These are phyloP conservation scores for Cydia amplana DNA, from an alignment of 1,140 invertebrate genomes.

Conservation along the genomic window DNA sequence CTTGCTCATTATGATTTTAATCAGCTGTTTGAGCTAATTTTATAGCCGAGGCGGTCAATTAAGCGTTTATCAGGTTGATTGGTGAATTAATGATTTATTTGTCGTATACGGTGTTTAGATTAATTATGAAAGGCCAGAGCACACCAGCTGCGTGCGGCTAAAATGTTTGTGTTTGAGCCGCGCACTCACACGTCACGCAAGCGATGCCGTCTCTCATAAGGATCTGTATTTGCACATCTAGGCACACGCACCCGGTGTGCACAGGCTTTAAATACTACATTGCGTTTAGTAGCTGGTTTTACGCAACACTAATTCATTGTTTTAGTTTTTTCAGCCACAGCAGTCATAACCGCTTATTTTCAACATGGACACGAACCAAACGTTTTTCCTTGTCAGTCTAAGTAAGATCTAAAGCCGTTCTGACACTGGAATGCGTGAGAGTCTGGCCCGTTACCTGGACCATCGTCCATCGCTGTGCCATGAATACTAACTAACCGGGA, in stretches of 20 bases:
- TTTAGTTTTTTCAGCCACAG: not conserved
- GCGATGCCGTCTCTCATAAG: too few species aligned
- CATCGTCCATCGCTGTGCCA: not conserved
- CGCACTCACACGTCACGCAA: too few species aligned
- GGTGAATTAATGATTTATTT: conserved; percentile 4
- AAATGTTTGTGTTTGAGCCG: too few species aligned
- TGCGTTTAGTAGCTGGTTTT: not conserved
- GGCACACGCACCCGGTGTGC: too few species aligned
- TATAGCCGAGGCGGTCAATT: not conserved
- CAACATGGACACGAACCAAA: not conserved
- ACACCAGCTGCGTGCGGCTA: too few species aligned
- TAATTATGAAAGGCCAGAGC: too few species aligned
- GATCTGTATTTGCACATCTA: too few species aligned
- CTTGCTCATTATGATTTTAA: not conserved
- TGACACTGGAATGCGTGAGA: not conserved
- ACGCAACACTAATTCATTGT: not conserved
- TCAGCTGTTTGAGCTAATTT: conserved; percentile 13
- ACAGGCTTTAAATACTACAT: too few species aligned
- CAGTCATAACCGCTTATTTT: not conserved
- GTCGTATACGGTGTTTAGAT: not conserved
- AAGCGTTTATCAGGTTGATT: conserved; percentile 1
- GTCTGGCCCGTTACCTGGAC: not conserved
- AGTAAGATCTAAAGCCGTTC: not conserved
- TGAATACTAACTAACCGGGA: not conserved
- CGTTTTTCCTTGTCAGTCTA: not conserved